Evolutionary conservation across 1,140 invertebrate genomes (phyloP).

Genomic region (Papilio glaucus): DNA sequence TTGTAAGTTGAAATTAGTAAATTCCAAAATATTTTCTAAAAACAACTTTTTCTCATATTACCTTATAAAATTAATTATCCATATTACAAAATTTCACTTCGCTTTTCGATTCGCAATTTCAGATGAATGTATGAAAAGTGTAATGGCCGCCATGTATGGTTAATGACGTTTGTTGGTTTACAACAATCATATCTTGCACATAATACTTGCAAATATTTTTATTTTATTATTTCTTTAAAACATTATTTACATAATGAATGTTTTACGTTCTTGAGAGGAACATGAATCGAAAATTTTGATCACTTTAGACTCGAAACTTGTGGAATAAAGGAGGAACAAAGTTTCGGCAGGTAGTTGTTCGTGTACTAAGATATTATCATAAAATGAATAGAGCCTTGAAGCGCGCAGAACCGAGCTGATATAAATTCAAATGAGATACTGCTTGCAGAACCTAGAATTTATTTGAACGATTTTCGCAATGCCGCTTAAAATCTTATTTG

Average conservation of each 20-base stretch:
- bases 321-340: background rate
- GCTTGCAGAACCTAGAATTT: background rate
- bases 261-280: background rate
- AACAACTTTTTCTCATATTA: too few relatives aligned
- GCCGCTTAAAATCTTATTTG: background rate
- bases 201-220: too few relatives aligned
- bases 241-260: background rate
- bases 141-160: too few relatives aligned
- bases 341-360: constrained; percentile 18
- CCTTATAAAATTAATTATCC: too few relatives aligned
- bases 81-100: too few relatives aligned
- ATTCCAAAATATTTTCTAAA: too few relatives aligned
- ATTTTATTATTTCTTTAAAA: too few relatives aligned
- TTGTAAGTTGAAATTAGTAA: too few relatives aligned
- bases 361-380: constrained; percentile 19
- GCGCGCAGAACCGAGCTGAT: background rate
- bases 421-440: constrained; percentile 22
- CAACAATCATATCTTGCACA: too few relatives aligned
- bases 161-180: too few relatives aligned
- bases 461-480: background rate
- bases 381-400: constrained; percentile 14
- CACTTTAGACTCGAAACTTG: background rate
- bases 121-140: too few relatives aligned
- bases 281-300: background rate
- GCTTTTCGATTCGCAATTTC: too few relatives aligned